phyloP scores from a whole-genome alignment of 2,888 invertebrate genomes.

The Papilio gigon region DNA sequence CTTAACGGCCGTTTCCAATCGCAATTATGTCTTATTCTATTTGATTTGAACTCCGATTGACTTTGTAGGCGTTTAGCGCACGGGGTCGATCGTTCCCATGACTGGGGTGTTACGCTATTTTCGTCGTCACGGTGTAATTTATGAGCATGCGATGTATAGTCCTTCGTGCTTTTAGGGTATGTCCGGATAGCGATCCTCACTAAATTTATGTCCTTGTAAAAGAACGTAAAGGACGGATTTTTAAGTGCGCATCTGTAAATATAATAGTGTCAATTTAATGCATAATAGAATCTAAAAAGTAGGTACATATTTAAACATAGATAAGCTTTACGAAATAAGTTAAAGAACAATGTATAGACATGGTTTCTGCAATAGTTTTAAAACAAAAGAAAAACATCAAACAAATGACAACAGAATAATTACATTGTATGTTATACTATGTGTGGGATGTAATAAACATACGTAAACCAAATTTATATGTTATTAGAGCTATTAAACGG shows the following conservation, averaged over 20 bases:
- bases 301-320: too few relatives aligned
- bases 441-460: not conserved
- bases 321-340: too few relatives aligned
- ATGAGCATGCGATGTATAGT: conserved; percentile 71
- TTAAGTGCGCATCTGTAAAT: conserved; percentile 49
- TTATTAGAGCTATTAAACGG: conserved; percentile 66
- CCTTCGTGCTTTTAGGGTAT: conserved; percentile 71
- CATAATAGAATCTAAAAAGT: not conserved
- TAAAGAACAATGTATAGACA: too few relatives aligned
- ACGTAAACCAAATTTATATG: conserved; percentile 45
- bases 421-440: not conserved
- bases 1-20: conserved; percentile 68
- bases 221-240: conserved; percentile 44
- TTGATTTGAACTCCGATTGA: conserved; percentile 70
- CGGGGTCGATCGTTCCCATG: conserved; percentile 73
- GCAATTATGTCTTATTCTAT: conserved; percentile 63
- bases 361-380: too few relatives aligned
- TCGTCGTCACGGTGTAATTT: conserved; percentile 77
- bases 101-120: conserved; percentile 81
- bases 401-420: not conserved
- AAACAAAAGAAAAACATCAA: too few relatives aligned
- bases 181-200: conserved; percentile 71
- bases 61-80: conserved; percentile 77
- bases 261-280: conserved; percentile 16
- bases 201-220: conserved; percentile 67